Evolutionary conservation across 1,140 invertebrate genomes (phyloP), one percentile per base, ranked within the genome.

Genomic region (Drosophila mauritiana): DNA sequence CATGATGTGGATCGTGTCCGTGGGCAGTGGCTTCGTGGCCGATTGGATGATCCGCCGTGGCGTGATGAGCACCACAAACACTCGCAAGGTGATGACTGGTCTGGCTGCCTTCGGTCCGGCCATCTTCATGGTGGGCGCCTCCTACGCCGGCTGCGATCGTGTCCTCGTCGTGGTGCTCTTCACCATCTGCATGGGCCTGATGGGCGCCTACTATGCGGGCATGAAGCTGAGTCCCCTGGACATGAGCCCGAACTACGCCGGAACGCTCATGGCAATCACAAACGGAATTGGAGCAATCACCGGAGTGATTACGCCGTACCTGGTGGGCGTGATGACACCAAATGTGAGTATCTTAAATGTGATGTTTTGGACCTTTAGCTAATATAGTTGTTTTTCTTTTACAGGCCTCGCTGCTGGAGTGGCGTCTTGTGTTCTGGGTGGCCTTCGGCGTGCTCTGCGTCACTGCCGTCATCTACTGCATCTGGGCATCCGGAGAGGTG

Each of bases 361-460:
- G 10, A 8, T 12, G 17, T 22, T 46, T 3, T 3, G 6, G 2
- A n/a, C n/a, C 22, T 48, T 0, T 0, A 25, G 13, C 13, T 13
- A 39, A 46, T 20, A 2, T 2, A 0, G 0, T 53, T 45, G 48
- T 78, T 58, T 69, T 10, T 10, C 7, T 8, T 2, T 4, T 15
- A 17, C 92, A 97, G 96, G 94, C 95, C 82, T 94, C 95, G 5
- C 80, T 96, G n/a, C 92, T 94, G 7, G 94, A 97, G 93, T 98
- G 97, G 97, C 94, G 96, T 58, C 90, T 94, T 4, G 96, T 98
- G 1, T 98, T 97, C 89, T 98, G 96, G 95, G 96, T 97, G 62
- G 94, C 96, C 0, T 93, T 96, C 34, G 95, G 91, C 0, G 84
- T 88, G 0, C 96, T 97, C 73, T 92, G 95, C 8, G 85, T 95